Percentiles rank a stretch among this genome's conserved stretches.
phyloP scores from a whole-genome alignment of 2,888 invertebrate species.

The Pterostichus madidus region DNA sequence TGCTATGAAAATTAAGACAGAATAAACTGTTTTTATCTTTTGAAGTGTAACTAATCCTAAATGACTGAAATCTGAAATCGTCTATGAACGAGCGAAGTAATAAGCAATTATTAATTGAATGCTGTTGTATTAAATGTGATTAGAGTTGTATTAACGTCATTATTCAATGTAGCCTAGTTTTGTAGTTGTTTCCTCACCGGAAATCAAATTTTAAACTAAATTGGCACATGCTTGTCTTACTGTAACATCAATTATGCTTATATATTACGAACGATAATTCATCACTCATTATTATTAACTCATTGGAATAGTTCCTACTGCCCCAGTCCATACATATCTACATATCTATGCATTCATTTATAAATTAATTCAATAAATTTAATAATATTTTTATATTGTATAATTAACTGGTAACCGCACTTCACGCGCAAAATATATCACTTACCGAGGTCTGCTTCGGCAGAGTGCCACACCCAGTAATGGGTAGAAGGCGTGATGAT shows the following conservation, averaged over 20 bases:
- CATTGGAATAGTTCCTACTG: background rate
- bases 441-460: too few species aligned
- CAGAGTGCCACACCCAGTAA: too few species aligned
- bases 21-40: too few species aligned
- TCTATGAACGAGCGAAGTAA: background rate
- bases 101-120: constrained; percentile 11
- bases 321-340: background rate
- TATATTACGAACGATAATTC: background rate
- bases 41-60: background rate
- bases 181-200: constrained; percentile 1
- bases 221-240: background rate
- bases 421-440: too few species aligned
- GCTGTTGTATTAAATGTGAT: constrained; percentile 21
- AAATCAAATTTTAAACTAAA: constrained; percentile 9
- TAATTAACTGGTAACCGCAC: too few species aligned
- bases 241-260: constrained; percentile 16
- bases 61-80: background rate
- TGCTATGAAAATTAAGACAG: too few species aligned
- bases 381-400: too few species aligned
- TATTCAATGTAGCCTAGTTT: constrained; percentile 22
- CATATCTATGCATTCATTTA: too few species aligned
- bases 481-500: too few species aligned
- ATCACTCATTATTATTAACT: background rate
- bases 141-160: background rate
- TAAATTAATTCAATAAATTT: too few species aligned